Conservation (phyloP, 23 tunicate species). For the Botrylloides violaceus region DNA sequence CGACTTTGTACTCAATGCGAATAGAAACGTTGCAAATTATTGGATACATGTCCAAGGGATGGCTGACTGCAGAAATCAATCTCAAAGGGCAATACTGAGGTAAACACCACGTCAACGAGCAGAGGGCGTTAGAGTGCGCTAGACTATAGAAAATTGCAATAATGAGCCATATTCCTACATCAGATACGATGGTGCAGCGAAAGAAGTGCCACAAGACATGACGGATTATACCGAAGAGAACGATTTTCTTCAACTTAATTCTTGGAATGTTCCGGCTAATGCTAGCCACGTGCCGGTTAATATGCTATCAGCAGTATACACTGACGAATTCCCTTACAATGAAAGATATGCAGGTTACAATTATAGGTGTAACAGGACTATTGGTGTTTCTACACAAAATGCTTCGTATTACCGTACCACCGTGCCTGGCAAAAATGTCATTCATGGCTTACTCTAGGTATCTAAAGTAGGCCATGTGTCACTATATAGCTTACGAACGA, state of each 20-base stretch:
- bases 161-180: background rate
- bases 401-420: too few relatives aligned
- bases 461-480: too few relatives aligned
- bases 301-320: background rate
- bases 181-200: slow-evolving; percentile 11
- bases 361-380: too few relatives aligned
- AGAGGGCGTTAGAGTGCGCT: background rate
- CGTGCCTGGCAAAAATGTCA: too few relatives aligned
- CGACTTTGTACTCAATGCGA: slow-evolving; percentile 65
- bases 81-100: slow-evolving; percentile 73
- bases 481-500: too few relatives aligned
- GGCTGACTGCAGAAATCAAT: slow-evolving; percentile 72
- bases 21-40: slow-evolving; percentile 29
- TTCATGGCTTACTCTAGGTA: too few relatives aligned
- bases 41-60: slow-evolving; percentile 75
- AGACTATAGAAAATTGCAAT: background rate
- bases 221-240: background rate
- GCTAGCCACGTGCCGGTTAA: background rate
- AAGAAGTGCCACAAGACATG: background rate
- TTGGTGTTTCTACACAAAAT: too few relatives aligned
- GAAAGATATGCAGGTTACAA: slow-evolving; percentile 15
- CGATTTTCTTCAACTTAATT: slow-evolving; percentile 4
- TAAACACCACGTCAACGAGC: too few relatives aligned
- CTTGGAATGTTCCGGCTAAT: slow-evolving; percentile 12
- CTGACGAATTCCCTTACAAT: slow-evolving; percentile 4